Evolutionary conservation across 2,113 vertebrate species (phyloP).

Genomic region (Cyphomyrus discorhynchus): DNA sequence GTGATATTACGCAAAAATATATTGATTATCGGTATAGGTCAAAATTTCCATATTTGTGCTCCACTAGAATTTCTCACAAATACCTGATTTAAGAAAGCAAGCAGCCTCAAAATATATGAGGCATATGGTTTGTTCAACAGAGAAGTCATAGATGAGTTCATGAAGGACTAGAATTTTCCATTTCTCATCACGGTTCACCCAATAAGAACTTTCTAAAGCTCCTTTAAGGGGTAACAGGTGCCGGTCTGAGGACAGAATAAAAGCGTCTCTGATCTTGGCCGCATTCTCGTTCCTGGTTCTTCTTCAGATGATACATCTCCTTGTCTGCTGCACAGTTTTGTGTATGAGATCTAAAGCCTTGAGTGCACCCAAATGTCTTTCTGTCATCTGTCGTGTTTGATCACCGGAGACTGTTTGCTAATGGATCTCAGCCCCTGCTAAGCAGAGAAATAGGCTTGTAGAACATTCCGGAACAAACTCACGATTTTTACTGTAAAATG

Average conservation of each 20-base stretch:
- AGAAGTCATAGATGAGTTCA: not conserved
- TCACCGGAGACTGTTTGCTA: not conserved
- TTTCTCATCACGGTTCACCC: not conserved
- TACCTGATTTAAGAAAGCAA: not conserved
- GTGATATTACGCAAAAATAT: not conserved
- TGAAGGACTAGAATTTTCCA: not conserved
- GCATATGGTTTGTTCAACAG: not conserved
- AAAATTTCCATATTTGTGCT: not conserved
- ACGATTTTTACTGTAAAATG: not conserved
- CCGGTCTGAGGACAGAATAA: not conserved
- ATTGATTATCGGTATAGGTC: not conserved
- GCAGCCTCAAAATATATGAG: not conserved
- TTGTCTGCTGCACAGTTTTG: not conserved
- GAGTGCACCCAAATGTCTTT: not conserved
- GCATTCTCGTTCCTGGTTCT: not conserved
- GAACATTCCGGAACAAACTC: not conserved
- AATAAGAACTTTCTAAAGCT: not conserved
- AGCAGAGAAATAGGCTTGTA: not conserved
- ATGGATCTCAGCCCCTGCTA: not conserved
- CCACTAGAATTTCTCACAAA: not conserved
- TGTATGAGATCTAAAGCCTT: not conserved
- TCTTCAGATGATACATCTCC: not conserved
- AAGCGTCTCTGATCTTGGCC: not conserved
- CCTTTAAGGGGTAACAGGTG: not conserved
- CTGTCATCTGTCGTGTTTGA: not conserved